Base-by-base conservation (phyloP, 2,797 vertebrate genomes). In the Poeciliopsis paucimaculata region DNA sequence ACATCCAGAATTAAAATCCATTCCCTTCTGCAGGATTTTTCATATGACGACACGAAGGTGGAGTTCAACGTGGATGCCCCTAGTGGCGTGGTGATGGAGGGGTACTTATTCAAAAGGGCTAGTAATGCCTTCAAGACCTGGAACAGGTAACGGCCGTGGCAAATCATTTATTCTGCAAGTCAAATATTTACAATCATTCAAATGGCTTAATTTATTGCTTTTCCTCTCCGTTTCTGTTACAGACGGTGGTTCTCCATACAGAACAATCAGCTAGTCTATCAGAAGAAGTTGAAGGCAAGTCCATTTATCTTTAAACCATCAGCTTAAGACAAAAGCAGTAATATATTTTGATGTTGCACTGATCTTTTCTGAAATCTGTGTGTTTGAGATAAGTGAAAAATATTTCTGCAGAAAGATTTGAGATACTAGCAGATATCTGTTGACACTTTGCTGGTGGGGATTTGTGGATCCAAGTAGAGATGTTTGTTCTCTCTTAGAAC, bases 211-310 rank as follows among this genome's bases (percentile, higher is more conserved):
- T 83, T 82, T 82, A 76, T 89, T 86, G n/a, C 10, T 45, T 51
- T 0, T n/a, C 16, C 6, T 71, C 49, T 72, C 73, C 4, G 34
- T 46, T 77, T 49, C 82, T 86, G 75, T 84, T 47, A 55, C 78
- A 99, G 98, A 92, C 96, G 98, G 76, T 99, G 98, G 98, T 99
- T 99, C 91, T 99, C 98, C 93, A 99, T 99, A 84, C 98, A 99
- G 94, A 99, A 98, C 94, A 99, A 97, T 88, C 98, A 99, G 94
- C 96, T 99, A 93, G 98, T 99, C 57, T 99, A 99, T 93, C 98
- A 99, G 96, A 99, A 99, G 83, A 99, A 97, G 88, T 95, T 99
- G 78, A 99, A 99, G 96, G 98, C 95, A 91, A 89, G 96, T 92
- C 46, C 43, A 71, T 57, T 23, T 68, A 34, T 80, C 34, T 75